These are phyloP conservation scores for Marmota monax DNA, from an alignment of 2,113 vertebrate genomes.

Conservation along the genomic window DNA sequence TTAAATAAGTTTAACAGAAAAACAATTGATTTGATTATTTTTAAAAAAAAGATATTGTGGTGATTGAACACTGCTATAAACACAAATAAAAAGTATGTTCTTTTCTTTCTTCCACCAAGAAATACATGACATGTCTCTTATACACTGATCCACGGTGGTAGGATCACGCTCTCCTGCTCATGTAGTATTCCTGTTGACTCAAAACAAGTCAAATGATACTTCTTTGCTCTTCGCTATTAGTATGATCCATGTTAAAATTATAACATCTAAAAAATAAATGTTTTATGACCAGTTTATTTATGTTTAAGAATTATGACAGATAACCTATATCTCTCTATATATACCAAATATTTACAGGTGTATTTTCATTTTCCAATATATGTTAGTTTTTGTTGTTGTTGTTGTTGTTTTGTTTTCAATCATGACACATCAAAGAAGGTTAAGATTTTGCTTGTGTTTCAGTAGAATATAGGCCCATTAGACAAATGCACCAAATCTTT, in stretches of 20 bases:
- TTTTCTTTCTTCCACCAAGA: background rate
- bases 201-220: background rate
- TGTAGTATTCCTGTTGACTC: background rate
- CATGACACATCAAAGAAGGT: background rate
- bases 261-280: background rate
- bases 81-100: background rate
- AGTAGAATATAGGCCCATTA: background rate
- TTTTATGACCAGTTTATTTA: background rate
- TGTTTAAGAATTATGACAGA: background rate
- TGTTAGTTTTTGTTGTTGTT: too few species aligned
- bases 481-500: background rate
- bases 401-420: background rate
- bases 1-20: background rate
- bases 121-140: background rate
- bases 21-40: constrained; percentile 10
- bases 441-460: background rate
- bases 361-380: background rate
- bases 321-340: background rate
- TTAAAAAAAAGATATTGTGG: background rate
- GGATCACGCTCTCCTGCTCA: background rate
- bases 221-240: background rate
- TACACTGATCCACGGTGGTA: background rate
- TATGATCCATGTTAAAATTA: background rate
- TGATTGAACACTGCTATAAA: background rate
- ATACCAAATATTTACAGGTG: background rate